phyloP scores from a whole-genome alignment of 2,113 vertebrate species.

The Ammodytes marinus region DNA sequence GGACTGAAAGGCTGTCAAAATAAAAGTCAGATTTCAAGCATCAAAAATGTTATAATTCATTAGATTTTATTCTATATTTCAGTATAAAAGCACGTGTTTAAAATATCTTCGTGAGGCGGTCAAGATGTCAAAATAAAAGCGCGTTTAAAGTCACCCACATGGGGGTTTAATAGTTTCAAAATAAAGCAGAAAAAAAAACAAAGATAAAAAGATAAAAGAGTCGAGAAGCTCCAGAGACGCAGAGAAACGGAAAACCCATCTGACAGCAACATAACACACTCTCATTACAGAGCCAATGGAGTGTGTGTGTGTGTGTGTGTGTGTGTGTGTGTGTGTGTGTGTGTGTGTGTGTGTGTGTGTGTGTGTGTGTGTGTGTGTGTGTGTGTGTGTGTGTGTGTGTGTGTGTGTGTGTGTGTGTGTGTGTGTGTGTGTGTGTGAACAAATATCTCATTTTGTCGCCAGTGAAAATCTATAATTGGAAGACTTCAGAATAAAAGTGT shows the following conservation, averaged over 20 bases:
- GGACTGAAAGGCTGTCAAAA: background rate
- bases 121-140: background rate
- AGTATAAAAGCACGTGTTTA: background rate
- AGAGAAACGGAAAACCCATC: constrained; percentile 20
- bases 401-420: constrained; percentile 23
- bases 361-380: constrained; percentile 18
- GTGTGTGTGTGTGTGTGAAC: constrained; percentile 8
- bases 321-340: constrained; percentile 13
- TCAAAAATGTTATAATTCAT: background rate
- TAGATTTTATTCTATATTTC: too few species aligned
- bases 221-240: background rate
- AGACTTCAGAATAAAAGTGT: constrained; percentile 49
- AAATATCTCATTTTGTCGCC: constrained; percentile 19
- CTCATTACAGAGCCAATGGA: background rate
- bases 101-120: background rate
- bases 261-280: constrained; percentile 18
- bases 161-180: background rate
- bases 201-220: background rate
- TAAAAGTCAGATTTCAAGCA: background rate
- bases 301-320: constrained; percentile 1
- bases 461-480: constrained; percentile 48
- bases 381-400: background rate
- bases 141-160: background rate
- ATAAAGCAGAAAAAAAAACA: background rate
- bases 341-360: background rate